phyloP scores from a whole-genome alignment of 2,888 invertebrate species.

The Beris chalybata region DNA sequence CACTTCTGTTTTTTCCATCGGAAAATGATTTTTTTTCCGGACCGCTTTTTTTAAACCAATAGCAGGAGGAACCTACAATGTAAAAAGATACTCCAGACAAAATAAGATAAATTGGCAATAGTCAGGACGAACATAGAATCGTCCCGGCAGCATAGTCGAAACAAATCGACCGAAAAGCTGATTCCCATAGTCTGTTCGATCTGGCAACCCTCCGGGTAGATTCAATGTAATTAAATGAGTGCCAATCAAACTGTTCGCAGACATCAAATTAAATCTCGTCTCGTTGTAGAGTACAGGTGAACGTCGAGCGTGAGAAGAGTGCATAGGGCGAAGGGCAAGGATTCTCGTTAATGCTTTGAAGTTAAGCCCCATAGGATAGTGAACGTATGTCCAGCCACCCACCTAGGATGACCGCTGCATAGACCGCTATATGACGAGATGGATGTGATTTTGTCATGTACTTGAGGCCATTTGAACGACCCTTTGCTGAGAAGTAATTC shows the following conservation, averaged over 20 bases:
- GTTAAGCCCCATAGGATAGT: slow-evolving; percentile 31
- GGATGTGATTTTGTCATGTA: slow-evolving; percentile 28
- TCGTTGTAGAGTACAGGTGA: background rate
- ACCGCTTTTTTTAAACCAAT: background rate
- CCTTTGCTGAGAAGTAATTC: too few relatives aligned
- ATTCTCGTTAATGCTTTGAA: slow-evolving; percentile 32
- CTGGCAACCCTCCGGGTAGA: slow-evolving; percentile 15
- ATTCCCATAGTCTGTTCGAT: slow-evolving; percentile 13
- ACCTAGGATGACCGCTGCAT: background rate
- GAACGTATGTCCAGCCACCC: slow-evolving; percentile 18
- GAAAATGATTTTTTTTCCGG: background rate
- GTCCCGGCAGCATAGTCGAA: background rate
- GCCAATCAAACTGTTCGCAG: slow-evolving; percentile 36
- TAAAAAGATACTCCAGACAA: background rate
- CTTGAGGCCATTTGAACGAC: slow-evolving; percentile 18
- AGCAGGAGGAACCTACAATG: slow-evolving; percentile 1
- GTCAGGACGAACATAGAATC: background rate
- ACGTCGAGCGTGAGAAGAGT: background rate
- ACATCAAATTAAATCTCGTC: slow-evolving; percentile 35
- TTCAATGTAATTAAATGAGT: slow-evolving; percentile 36
- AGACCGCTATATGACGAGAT: slow-evolving; percentile 1
- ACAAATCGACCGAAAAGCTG: slow-evolving; percentile 13
- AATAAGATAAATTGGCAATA: slow-evolving; percentile 28
- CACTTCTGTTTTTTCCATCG: slow-evolving; percentile 12
- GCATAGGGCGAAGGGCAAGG: slow-evolving; percentile 24